These are phyloP conservation scores for Listronotus bonariensis DNA, from an alignment of 1,140 invertebrate species.

Conservation along the genomic window DNA sequence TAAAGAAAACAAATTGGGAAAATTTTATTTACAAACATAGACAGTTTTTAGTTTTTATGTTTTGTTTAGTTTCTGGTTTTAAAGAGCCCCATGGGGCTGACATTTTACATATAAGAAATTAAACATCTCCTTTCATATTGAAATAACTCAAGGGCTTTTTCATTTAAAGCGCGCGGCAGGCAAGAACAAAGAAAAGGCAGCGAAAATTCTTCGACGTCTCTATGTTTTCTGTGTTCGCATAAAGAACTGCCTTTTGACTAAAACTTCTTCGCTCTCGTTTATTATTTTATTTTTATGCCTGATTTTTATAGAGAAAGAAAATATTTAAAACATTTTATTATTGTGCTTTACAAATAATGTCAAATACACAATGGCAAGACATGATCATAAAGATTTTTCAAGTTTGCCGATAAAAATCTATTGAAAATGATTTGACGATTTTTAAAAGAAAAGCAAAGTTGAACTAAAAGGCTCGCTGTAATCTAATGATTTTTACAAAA, in stretches of 20 bases:
- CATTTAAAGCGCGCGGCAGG: constrained; percentile 13
- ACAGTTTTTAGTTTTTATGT: too few species aligned
- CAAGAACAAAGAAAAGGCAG: constrained; percentile 10
- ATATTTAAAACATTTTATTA: not conserved
- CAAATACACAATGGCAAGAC: too few species aligned
- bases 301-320: not conserved
- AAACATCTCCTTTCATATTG: constrained; percentile 27
- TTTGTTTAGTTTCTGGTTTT: too few species aligned
- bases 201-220: constrained; percentile 17
- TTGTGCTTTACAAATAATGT: not conserved
- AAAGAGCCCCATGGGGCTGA: not conserved
- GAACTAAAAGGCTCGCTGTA: too few species aligned
- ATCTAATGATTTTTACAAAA: too few species aligned
- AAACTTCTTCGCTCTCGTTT: constrained; percentile 4
- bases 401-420: too few species aligned
- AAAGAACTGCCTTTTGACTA: constrained; percentile 18
- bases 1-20: too few species aligned
- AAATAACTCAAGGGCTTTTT: constrained; percentile 29
- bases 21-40: too few species aligned
- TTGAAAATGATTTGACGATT: too few species aligned
- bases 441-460: too few species aligned
- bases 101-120: constrained; percentile 29
- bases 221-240: constrained; percentile 13
- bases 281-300: constrained; percentile 7
- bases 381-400: too few species aligned